Evolutionary conservation across 2,888 invertebrate species (phyloP), one percentile per base, ranked within the genome.

Genomic region (Eupithecia subfuscata): DNA sequence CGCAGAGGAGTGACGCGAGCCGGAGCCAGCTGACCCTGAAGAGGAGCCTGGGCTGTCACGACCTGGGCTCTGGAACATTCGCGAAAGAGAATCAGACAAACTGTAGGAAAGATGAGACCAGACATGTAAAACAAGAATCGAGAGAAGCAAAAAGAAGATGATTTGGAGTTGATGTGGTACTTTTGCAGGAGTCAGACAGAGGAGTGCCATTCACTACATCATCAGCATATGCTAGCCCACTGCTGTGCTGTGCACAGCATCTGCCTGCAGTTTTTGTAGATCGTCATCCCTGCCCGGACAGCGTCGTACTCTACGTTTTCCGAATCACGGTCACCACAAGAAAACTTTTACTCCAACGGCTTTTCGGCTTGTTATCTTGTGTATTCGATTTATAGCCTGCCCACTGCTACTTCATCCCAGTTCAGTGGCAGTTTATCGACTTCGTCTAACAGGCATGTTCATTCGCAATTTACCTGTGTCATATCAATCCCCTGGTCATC

Each of bases 41-140:
- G 98, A 98, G 0, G 97, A 97, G 18, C 98, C 98, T 18, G 98
- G 98, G 88, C 98, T 98, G 92, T 98, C 98, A 77, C 98, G 96
- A n/a, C 98, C 98, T 65, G 98, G 98, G 85, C 98, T 98, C 96
- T 97, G 94, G n/a, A 84, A 84, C 14, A 43, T 43, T 4, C 34
- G 11, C 12, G 0, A 67, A 4, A 12, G 18, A 64, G 34, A 34
- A 8, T 64, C 18, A 34, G 64, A 34, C 8, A 64, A 64, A 34
- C 64, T 25, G 14, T 14, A 60, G 22, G 25, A 60, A 60, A 25
- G 12, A 52, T 0, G 52, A 56, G 48, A 48, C n/a, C n/a, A 52
- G n/a, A n/a, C 48, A 18, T 48, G 48, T 11, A 52, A 52, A 52
- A 52, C 9, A 52, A 9, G n/a, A 52, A 52, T n/a, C 3, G n/a